Base-by-base conservation (phyloP, 2,797 vertebrate genomes). In the Buphagus erythrorhynchus region DNA sequence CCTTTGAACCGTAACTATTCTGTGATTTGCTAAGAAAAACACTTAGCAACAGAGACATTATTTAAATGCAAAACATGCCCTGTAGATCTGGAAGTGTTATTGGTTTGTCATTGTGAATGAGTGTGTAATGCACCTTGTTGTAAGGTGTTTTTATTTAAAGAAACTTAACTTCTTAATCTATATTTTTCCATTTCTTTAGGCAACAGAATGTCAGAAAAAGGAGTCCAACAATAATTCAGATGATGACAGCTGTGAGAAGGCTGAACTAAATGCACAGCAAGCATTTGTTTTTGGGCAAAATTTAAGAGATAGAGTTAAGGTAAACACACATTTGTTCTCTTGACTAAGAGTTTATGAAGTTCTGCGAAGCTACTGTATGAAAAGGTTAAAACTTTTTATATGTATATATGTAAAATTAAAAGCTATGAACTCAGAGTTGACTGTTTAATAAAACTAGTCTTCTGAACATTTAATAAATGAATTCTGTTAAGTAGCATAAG, bases 201-300 rank as follows among this genome's bases (percentile, higher is more conserved):
- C 92, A 79, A 91, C 62, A 42, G 98, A 98, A 88, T 97, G 97
- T 95, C 98, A 98, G 97, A 98, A 97, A 89, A 97, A 97, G 51
- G 98, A 98, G 66, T 68, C 95, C 40, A 93, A 58, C 78, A 88
- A 8, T 19, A 45, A 96, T 72, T 94, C 93, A 12, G 97, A 97
- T 48, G 97, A 96, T 45, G 98, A 98, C 74, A 95, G 43, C 79
- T 96, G 86, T 66, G 97, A 98, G 91, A 97, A 96, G 61, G 96
- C 90, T 42, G 98, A 98, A 65, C 98, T 98, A 69, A 98, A 97
- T 31, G 96, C 99, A 9, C 95, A 98, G 67, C 98, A 98, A 74
- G 98, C 98, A 5, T 99, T 99, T 90, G 98, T 99, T 49, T 99
- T 99, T 96, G 99, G 99, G 79, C 99, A 99, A 88, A 99, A 99